Evolutionary conservation across 1,140 invertebrate species (phyloP).

Genomic region (Paraescarpia echinospica): DNA sequence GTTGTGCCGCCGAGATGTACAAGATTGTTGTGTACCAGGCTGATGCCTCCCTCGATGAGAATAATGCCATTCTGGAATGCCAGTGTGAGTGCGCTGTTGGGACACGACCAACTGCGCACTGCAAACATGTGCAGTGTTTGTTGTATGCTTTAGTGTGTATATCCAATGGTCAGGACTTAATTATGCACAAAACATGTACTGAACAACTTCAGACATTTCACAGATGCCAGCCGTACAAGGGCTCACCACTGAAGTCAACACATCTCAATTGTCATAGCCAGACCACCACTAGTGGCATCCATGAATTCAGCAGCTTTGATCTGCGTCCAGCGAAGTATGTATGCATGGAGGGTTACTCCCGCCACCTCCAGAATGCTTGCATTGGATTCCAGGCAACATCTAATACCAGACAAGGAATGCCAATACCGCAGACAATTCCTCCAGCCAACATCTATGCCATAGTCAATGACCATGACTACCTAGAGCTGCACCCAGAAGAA

Average conservation of each 20-base stretch:
- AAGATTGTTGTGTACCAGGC: too few relatives aligned
- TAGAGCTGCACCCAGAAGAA: conserved; percentile 11
- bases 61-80: too few relatives aligned
- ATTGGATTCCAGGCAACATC: conserved; percentile 12
- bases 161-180: too few relatives aligned
- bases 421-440: conserved; percentile 10
- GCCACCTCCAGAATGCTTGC: background rate
- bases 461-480: conserved; percentile 13
- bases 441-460: conserved; percentile 9
- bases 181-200: too few relatives aligned
- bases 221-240: background rate
- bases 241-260: conserved; percentile 2
- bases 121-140: too few relatives aligned
- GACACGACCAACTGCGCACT: too few relatives aligned
- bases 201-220: too few relatives aligned
- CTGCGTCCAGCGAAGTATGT: background rate
- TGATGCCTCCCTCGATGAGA: too few relatives aligned
- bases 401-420: background rate
- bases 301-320: conserved; percentile 11
- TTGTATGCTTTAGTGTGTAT: too few relatives aligned
- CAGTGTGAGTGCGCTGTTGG: too few relatives aligned
- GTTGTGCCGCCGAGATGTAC: too few relatives aligned
- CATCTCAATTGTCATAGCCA: conserved; percentile 2
- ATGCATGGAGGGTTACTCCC: conserved; percentile 6
- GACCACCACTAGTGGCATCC: background rate